Base-by-base conservation (phyloP, 2,888 invertebrate genomes). In the Ophion costatus region DNA sequence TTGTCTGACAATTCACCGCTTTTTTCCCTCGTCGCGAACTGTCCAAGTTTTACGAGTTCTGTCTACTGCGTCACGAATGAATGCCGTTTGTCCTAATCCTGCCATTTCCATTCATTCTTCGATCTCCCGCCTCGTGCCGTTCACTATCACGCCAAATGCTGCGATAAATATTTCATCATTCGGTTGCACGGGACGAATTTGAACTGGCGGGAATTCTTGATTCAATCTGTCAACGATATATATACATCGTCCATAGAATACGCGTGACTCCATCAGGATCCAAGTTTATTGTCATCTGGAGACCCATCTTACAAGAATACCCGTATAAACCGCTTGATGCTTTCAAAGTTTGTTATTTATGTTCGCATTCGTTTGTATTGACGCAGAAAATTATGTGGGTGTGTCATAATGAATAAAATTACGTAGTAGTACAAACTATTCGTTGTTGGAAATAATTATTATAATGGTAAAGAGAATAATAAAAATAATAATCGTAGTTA, bases 111-210 rank as follows among this genome's bases (percentile, higher is more conserved):
- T 38, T 38, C 38, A 38, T 9, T 38, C 38, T 38, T 38, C 38
- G 38, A 38, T 38, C 38, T 38, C 7, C 9, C 9, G 67, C 70
- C 56, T 1, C n/a, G n/a, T 29, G 22, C 45, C 11, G 20, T n/a
- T 56, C 51, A 51, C 56, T 56, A 33, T 29, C 29, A 70, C 29
- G n/a, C 29, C 56, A 56, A 70, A 56, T n/a, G 33, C 56, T 24
- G 29, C n/a, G n/a, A 56, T 56, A 70, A 70, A 70, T 56, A 70
- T 70, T 70, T 57, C 29, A 70, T 56, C 17, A 29, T n/a, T 29
- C 42, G 56, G 56, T 29, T 20, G 20, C 69, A 38, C 42, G 24
- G n/a, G 29, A 57, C 29, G 24, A 51, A 69, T 24, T 69, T 51
- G 3, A 10, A 57, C 56, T 70, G n/a, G 17, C 17, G 33, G 33